Percentiles rank a stretch among this genome's conserved stretches.
phyloP scores from a whole-genome alignment of 2,113 vertebrate species.

The Alligator sinensis region DNA sequence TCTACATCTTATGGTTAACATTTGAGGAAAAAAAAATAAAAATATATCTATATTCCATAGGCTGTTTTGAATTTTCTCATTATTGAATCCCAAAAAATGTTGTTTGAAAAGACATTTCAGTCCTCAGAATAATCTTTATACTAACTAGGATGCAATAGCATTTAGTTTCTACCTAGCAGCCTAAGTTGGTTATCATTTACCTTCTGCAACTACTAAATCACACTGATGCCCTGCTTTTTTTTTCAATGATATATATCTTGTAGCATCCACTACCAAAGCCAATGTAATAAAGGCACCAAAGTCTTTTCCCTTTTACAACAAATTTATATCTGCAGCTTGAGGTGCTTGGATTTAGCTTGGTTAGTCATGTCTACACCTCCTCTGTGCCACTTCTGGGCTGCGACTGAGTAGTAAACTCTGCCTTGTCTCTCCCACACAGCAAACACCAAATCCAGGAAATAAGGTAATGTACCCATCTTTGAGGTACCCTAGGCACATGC shows the following conservation, averaged over 20 bases:
- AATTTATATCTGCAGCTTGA: not conserved
- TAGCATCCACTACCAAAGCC: not conserved
- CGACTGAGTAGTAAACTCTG: too few relatives aligned
- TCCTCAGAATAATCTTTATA: not conserved
- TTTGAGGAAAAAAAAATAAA: not conserved
- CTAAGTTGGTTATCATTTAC: not conserved
- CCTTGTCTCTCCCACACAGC: too few relatives aligned
- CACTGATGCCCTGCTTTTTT: not conserved
- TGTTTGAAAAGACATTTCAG: not conserved
- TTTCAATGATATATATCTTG: not conserved
- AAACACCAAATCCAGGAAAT: too few relatives aligned
- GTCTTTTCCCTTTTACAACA: fast-evolving
- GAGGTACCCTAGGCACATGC: too few relatives aligned
- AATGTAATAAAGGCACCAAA: not conserved
- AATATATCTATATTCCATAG: not conserved
- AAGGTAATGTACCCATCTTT: too few relatives aligned
- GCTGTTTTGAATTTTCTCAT: not conserved
- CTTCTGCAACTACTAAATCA: not conserved
- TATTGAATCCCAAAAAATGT: not conserved
- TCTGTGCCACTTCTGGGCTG: too few relatives aligned
- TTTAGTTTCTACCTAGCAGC: not conserved
- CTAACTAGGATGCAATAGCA: not conserved
- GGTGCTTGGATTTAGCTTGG: fast-evolving
- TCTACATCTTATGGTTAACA: not conserved
- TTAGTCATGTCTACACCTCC: too few relatives aligned